Evolutionary conservation across 30 jellyfish, hydroid and myxozoan species (phyloP).

Genomic region (Aurelia sp.): DNA sequence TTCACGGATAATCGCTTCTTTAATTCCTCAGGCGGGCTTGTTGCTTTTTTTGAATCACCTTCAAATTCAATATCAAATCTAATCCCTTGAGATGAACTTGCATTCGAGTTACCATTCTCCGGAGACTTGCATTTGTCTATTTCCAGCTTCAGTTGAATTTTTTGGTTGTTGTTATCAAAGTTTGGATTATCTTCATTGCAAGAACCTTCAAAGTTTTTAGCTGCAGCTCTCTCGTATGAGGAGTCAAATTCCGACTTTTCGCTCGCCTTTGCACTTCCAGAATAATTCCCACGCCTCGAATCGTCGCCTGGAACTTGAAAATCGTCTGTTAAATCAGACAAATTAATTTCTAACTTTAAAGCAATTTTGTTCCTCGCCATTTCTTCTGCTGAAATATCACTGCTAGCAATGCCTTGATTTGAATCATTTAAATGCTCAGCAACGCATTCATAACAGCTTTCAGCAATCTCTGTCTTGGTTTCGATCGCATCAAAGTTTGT

Average conservation of each 20-base stretch:
- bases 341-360: conserved; percentile 19
- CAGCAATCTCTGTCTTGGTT: background rate
- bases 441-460: background rate
- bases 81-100: conserved; percentile 23
- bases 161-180: conserved; percentile 1
- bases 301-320: background rate
- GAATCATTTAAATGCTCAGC: background rate
- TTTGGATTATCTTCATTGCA: background rate
- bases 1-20: conserved; percentile 29
- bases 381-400: conserved; percentile 14
- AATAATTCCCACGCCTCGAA: too few relatives aligned
- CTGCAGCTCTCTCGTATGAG: background rate
- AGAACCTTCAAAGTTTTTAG: background rate
- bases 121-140: conserved; percentile 7
- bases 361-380: conserved; percentile 37
- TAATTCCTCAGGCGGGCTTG: conserved; percentile 31
- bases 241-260: too few relatives aligned
- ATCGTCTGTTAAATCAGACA: conserved; percentile 11
- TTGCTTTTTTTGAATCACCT: conserved; percentile 10
- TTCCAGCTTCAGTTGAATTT: conserved; percentile 11
- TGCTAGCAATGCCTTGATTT: background rate
- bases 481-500: too few relatives aligned
- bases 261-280: too few relatives aligned
- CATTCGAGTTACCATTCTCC: background rate
- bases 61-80: conserved; percentile 35